Evolutionary conservation across 2,113 vertebrate species (phyloP), one percentile per base, ranked within the genome.

Genomic region (Australoheros scitulus): DNA sequence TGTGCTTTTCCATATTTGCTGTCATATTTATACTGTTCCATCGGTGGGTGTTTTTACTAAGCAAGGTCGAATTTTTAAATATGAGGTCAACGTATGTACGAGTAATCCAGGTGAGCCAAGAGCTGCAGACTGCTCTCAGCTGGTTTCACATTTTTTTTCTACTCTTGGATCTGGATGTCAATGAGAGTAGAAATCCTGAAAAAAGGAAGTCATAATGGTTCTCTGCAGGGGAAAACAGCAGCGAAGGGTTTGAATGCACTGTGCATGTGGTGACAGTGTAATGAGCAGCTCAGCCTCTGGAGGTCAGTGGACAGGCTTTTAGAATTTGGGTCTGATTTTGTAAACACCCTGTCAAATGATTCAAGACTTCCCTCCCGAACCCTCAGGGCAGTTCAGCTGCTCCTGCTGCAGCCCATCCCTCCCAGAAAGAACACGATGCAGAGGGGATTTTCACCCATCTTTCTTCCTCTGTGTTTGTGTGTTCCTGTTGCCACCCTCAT

Each of bases 401-500:
- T 72, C 59, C 61, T n/a, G 32, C 84, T 78, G 79, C 57, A 11
- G 24, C 63, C 5, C 18, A 32, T 75, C 65, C 15, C 78, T 38
- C 59, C 15, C 50, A 59, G 38, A 64, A 34, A 43, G 47, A 60
- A 15, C 65, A 52, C 32, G 47, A 76, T 32, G 61, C 56, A 43
- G 34, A 70, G 55, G 38, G 24, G 65, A 18, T 70, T 61, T 80
- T 59, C 80, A 82, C 85, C 76, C 77, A 4, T 83, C 80, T 38
- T 76, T n/a, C 76, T 76, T 68, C 52, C 24, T 85, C 56, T 77
- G 68, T 87, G 52, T 72, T 72, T 68, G 34, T 79, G 52, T 86
- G 59, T 77, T 77, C 57, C 58, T 6, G 72, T 89, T 75, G 50
- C 77, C 83, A 74, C 55, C 52, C 74, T 60, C 58, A 9, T 89